A percentile compares a stretch with the other conserved stretches of the same genome.
These are phyloP conservation scores for Trichoplax adhaerens DNA, from an alignment of 37 sponge, comb jelly and placozoan species.

Conservation along the genomic window DNA sequence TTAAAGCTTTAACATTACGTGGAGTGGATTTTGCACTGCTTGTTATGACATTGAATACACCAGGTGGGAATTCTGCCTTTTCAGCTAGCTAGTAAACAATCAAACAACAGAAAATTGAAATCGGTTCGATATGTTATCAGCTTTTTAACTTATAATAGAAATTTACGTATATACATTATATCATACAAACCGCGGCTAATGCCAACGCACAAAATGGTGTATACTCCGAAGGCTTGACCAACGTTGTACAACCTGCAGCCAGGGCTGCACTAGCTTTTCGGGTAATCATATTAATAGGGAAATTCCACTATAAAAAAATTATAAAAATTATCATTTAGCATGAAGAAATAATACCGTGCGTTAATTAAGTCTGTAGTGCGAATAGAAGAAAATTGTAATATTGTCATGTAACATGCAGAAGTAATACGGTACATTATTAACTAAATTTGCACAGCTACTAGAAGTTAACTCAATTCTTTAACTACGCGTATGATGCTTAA, in stretches of 20 bases:
- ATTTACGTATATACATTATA: too few species aligned
- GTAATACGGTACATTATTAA: too few species aligned
- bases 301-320: slow-evolving; percentile 55
- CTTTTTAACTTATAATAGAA: too few species aligned
- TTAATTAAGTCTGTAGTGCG: too few species aligned
- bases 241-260: slow-evolving; percentile 78
- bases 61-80: slow-evolving; percentile 62
- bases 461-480: too few species aligned
- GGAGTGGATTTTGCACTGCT: slow-evolving; percentile 25
- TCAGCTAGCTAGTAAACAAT: slow-evolving; percentile 28
- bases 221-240: slow-evolving; percentile 86
- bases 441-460: too few species aligned
- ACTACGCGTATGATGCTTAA: too few species aligned
- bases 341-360: background rate
- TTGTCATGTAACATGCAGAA: too few species aligned
- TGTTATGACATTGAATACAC: slow-evolving; percentile 82
- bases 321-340: background rate
- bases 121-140: too few species aligned
- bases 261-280: slow-evolving; percentile 77
- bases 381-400: too few species aligned
- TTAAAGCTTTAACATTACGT: slow-evolving; percentile 29
- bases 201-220: slow-evolving; percentile 79
- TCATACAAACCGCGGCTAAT: slow-evolving; percentile 45
- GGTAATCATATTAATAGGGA: slow-evolving; percentile 66
- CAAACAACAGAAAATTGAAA: background rate